Percentiles rank a stretch among this genome's conserved stretches.
Evolutionary conservation across 1,140 invertebrate species (phyloP).

Genomic region (Metaphire vulgaris): DNA sequence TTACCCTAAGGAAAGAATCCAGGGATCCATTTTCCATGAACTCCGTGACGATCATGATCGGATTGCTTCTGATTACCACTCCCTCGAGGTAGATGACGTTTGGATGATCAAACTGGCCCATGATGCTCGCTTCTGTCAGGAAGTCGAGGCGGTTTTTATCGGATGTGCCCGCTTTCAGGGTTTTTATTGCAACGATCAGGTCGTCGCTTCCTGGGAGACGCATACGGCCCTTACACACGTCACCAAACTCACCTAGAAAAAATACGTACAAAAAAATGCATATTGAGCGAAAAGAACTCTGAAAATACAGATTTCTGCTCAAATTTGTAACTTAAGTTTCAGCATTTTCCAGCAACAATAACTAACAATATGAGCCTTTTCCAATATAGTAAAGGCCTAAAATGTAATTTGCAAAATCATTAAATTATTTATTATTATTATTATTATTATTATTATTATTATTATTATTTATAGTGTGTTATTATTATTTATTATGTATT

Average conservation of each 20-base stretch:
- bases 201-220: conserved; percentile 45
- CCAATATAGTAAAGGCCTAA: too few species aligned
- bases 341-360: too few species aligned
- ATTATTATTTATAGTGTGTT: too few species aligned
- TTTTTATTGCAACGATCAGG: conserved; percentile 90
- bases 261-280: too few species aligned
- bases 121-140: conserved; percentile 95
- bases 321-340: too few species aligned
- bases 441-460: too few species aligned
- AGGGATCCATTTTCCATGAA: conserved; percentile 99
- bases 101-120: conserved; percentile 99
- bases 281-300: too few species aligned
- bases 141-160: conserved; percentile 95
- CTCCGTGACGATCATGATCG: conserved; percentile 99
- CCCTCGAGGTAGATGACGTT: conserved; percentile 99
- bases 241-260: conserved; percentile 75
- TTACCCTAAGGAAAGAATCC: conserved; percentile 90
- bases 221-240: conserved; percentile 89
- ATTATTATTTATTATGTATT: too few species aligned
- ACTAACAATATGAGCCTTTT: too few species aligned
- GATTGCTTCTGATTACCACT: conserved; percentile 96
- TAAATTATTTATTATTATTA: too few species aligned
- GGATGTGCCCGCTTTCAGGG: conserved; percentile 87
- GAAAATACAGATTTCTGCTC: too few species aligned
- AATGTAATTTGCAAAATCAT: too few species aligned